phyloP scores from a whole-genome alignment of 2,888 invertebrate species.

The Xylota sylvarum region DNA sequence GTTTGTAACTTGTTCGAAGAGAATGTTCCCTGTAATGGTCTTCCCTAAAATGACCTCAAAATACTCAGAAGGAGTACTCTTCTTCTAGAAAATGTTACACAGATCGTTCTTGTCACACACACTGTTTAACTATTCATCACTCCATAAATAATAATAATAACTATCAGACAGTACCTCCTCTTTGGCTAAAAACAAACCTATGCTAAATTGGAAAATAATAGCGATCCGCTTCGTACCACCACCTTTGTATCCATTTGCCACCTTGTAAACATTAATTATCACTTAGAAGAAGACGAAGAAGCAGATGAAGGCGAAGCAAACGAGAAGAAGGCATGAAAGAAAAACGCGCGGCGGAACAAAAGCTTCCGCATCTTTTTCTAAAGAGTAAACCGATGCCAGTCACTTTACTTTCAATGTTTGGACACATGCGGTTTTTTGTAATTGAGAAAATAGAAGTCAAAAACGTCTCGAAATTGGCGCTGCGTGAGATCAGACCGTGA shows the following conservation, averaged over 20 bases:
- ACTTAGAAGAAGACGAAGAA: conserved; percentile 25
- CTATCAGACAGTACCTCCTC: neutral
- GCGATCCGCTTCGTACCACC: conserved; percentile 13
- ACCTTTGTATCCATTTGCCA: conserved; percentile 36
- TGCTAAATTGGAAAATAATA: conserved; percentile 48
- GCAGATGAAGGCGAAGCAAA: too few species aligned
- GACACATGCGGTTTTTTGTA: conserved; percentile 56
- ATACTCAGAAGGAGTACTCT: too few species aligned
- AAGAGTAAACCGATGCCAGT: conserved; percentile 9
- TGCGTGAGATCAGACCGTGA: conserved; percentile 22
- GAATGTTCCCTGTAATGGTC: too few species aligned
- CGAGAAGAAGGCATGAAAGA: neutral
- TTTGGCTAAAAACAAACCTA: conserved; percentile 16
- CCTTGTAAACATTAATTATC: conserved; percentile 53
- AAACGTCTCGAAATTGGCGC: neutral
- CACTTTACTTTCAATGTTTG: conserved; percentile 45
- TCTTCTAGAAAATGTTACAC: too few species aligned
- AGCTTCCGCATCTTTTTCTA: conserved; percentile 26
- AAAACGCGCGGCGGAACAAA: neutral
- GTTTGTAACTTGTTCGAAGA: too few species aligned
- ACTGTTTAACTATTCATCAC: neutral
- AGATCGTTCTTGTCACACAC: neutral
- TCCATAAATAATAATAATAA: neutral
- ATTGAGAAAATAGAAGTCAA: conserved; percentile 37
- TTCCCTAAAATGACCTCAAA: too few species aligned